Conservation (phyloP, 2,113 vertebrate genomes). For the Cebidichthys violaceus region DNA sequence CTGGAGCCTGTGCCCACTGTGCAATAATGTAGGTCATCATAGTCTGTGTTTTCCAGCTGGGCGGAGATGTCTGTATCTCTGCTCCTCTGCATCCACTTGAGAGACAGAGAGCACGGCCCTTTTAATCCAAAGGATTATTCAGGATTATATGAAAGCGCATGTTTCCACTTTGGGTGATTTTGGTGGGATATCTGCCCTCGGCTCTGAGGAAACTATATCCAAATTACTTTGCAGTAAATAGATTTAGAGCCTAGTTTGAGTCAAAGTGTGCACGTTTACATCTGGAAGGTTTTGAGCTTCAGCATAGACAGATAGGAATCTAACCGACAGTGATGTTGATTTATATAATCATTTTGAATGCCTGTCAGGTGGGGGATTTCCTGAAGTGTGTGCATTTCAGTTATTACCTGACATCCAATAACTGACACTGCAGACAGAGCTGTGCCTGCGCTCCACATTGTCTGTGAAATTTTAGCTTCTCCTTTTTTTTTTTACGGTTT, state of each 20-base stretch:
- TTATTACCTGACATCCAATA: slow-evolving; percentile 67
- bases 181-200: slow-evolving; percentile 7
- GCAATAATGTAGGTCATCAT: slow-evolving; percentile 81
- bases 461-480: slow-evolving; percentile 40
- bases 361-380: slow-evolving; percentile 63
- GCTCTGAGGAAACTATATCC: background rate
- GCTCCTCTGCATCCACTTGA: slow-evolving; percentile 44
- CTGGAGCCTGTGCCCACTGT: slow-evolving; percentile 66
- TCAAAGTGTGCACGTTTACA: background rate
- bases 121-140: slow-evolving; percentile 71
- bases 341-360: slow-evolving; percentile 61
- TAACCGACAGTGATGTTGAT: slow-evolving; percentile 39
- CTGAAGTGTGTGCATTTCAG: slow-evolving; percentile 56
- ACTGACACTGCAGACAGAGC: slow-evolving; percentile 45
- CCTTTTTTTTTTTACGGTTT: slow-evolving; percentile 6
- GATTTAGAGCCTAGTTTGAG: too few relatives aligned
- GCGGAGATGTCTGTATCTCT: slow-evolving; percentile 62
- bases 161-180: slow-evolving; percentile 57
- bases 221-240: background rate
- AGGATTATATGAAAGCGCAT: slow-evolving; percentile 65
- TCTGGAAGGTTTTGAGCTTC: background rate
- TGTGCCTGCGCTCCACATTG: slow-evolving; percentile 34
- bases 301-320: background rate
- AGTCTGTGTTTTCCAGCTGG: slow-evolving; percentile 73
- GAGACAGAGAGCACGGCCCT: slow-evolving; percentile 35